Base-by-base conservation (phyloP, 1,140 invertebrate genomes). In the Hermetia illucens region DNA sequence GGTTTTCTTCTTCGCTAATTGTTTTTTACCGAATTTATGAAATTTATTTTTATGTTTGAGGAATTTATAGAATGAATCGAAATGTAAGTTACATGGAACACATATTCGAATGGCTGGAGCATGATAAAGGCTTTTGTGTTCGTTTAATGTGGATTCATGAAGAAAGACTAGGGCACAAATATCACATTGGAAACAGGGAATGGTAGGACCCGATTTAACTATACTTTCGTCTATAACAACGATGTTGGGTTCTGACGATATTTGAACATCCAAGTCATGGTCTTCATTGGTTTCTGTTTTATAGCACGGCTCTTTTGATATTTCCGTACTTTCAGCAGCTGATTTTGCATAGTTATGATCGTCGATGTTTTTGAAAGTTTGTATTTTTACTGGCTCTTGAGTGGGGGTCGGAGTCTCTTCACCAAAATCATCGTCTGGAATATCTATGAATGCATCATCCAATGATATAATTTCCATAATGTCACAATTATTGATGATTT, bases 391-490 rank as follows among this genome's bases (percentile, higher is more conserved):
- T n/a, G n/a, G n/a, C n/a, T n/a, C n/a, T n/a, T n/a, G n/a, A n/a
- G n/a, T n/a, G n/a, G n/a, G n/a, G n/a, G n/a, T n/a, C n/a, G n/a
- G n/a, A n/a, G n/a, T n/a, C n/a, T 27, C 24, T 8, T 27, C 13
- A 8, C 24, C 30, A 6, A 9, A 50, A 2, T 54, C 43, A 39
- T 58, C 55, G 15, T 58, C 55, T 0, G 55, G 39, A 34, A 58
- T 58, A 21, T 58, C 52, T 27, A 58, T 58, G 10, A 56, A 58
- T 2, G 53, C 51, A 48, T 58, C 55, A 19, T 58, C 55, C 8
- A 58, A 37, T 36, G 56, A 56, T 5, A 58, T 56, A 13, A 58
- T 58, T 42, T 58, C 55, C 55, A 58, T 58, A 15, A 58, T 58
- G 42, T 58, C 55, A 47, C 55, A 58, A 30, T 58, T 58, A 29